Percentiles rank a stretch among this genome's conserved stretches.
phyloP scores from a whole-genome alignment of 2,888 invertebrate genomes.

The Harpalus rubripes region DNA sequence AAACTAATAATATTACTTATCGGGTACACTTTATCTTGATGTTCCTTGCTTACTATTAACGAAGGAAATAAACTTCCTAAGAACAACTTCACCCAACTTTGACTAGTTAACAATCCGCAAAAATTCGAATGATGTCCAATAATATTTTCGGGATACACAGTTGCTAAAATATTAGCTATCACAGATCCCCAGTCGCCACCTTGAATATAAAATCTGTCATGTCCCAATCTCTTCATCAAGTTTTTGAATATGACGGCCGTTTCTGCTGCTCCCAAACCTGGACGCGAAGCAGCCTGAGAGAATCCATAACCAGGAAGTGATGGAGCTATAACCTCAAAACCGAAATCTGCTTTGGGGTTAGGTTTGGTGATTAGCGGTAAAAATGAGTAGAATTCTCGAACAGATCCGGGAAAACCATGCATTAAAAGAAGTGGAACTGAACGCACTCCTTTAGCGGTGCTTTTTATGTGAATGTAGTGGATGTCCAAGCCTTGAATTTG shows the following conservation, averaged over 20 bases:
- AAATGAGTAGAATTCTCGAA: constrained; percentile 89
- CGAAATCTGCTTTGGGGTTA: constrained; percentile 79
- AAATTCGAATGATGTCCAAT: constrained; percentile 82
- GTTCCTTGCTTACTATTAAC: constrained; percentile 79
- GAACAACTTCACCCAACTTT: constrained; percentile 70
- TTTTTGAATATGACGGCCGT: constrained; percentile 82
- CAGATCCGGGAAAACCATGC: constrained; percentile 95
- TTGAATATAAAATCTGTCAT: constrained; percentile 84
- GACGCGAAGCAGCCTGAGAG: constrained; percentile 80
- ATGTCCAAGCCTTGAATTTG: constrained; percentile 85
- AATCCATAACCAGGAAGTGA: constrained; percentile 80
- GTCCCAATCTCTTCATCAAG: constrained; percentile 86
- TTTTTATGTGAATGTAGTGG: constrained; percentile 85
- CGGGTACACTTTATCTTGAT: constrained; percentile 79
- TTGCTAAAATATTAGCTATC: constrained; percentile 82
- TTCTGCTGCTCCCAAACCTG: constrained; percentile 81
- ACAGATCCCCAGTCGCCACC: constrained; percentile 91
- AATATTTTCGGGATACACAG: constrained; percentile 82
- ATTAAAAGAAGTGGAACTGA: constrained; percentile 84
- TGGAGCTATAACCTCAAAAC: constrained; percentile 82
- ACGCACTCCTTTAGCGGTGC: constrained; percentile 73
- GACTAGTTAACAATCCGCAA: constrained; percentile 66
- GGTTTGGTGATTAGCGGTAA: constrained; percentile 82
- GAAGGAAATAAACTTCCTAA: constrained; percentile 81
- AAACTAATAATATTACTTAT: constrained; percentile 76